Evolutionary conservation across 1,140 invertebrate genomes (phyloP).

Genomic region (Achroia grisella): DNA sequence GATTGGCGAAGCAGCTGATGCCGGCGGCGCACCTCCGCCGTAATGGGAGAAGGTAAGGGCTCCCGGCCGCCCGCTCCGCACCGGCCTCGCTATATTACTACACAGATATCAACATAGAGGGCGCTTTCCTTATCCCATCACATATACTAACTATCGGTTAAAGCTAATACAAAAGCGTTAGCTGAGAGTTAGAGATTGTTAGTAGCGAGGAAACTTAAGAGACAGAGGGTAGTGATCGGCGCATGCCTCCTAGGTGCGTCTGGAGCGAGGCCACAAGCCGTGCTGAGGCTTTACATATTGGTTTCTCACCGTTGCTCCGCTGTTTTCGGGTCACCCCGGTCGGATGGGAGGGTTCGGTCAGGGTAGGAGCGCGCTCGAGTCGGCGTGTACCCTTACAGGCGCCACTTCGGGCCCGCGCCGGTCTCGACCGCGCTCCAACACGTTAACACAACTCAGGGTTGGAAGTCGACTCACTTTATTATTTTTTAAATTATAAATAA

Average conservation of each 20-base stretch:
- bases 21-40: constrained; percentile 70
- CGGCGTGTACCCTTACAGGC: constrained; percentile 27
- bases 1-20: constrained; percentile 54
- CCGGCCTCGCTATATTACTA: constrained; percentile 51
- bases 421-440: constrained; percentile 41
- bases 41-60: constrained; percentile 78
- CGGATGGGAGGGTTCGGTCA: constrained; percentile 34
- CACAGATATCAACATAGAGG: constrained; percentile 60
- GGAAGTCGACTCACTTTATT: constrained; percentile 69
- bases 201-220: constrained; percentile 61
- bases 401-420: constrained; percentile 26
- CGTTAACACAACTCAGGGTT: constrained; percentile 46
- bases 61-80: constrained; percentile 67
- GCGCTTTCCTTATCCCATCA: constrained; percentile 81
- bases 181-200: constrained; percentile 45
- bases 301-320: constrained; percentile 67
- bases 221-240: constrained; percentile 33
- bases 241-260: constrained; percentile 59
- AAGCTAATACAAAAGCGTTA: constrained; percentile 61
- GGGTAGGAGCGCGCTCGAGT: constrained; percentile 38
- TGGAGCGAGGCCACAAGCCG: constrained; percentile 62
- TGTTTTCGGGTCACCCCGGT: constrained; percentile 51
- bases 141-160: constrained; percentile 58
- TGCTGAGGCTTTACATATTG: constrained; percentile 59
- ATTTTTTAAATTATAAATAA: constrained; percentile 56